Base-by-base conservation (phyloP, 2,113 vertebrate genomes). In the Pagrus major region DNA sequence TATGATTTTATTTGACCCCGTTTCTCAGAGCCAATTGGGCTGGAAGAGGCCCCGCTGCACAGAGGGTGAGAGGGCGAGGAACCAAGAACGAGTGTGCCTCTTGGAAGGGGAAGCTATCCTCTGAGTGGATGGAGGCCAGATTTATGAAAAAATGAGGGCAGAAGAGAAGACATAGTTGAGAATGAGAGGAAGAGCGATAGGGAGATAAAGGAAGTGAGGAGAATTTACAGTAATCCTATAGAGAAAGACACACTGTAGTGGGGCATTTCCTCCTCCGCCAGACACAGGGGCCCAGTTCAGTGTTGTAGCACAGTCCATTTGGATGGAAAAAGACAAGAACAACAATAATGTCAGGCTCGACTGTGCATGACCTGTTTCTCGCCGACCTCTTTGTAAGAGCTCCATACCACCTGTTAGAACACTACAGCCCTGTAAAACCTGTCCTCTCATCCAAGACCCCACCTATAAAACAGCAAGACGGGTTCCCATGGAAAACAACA, bases 361-460 rank as follows among this genome's bases (percentile, higher is more conserved):
- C 65, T 66, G 88, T 81, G 86, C 85, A 54, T 92, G 88, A 83
- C 83, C 76, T 78, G 76, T 80, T 88, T 90, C 78, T 84, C 49
- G 9, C 14, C 29, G 33, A 77, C 68, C 67, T 33, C 71, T 84
- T 73, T 86, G 78, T 86, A 82, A 84, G 51, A 21, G 3, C 56
- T 72, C 79, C 83, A 76, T 64, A 77, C 79, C 93, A 92, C 91
- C 89, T 92, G 88, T 92, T 87, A 85, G 86, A 91, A 81, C 72
- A 65, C 78, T 90, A 84, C 70, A 68, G 51, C 5, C 44, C 81
- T 61, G 84, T 92, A 90, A 94, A 93, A 87, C 64, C 65, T 79
- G 65, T 76, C 59, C 73, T 76, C 77, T 80, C 81, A 80, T 90
- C 84, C 84, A 90, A 75, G 64, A 81, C 82, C 56, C 87, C 72